Base-by-base conservation (phyloP, 2,797 vertebrate genomes). In the Ptychobarbus kaznakovi region DNA sequence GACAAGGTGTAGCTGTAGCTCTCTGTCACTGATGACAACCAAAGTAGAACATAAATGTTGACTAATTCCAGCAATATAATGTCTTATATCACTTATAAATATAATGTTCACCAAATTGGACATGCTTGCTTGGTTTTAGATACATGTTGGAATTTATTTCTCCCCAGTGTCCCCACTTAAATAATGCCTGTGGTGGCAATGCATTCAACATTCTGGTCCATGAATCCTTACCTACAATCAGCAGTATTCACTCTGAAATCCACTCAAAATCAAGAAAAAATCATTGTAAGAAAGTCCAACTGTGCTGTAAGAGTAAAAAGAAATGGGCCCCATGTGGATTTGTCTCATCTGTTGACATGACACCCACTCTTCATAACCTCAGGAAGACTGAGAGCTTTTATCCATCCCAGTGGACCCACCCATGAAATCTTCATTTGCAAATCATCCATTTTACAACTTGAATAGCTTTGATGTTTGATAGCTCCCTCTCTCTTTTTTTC, bases 401-500 rank as follows among this genome's bases (percentile, higher is more conserved):
- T 79, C 79, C 68, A 66, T 85, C 70, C 79, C 66, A 51, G 40
- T 49, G 73, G 86, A 66, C 80, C 79, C 70, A 83, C 87, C 80
- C 85, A 88, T 63, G 66, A 85, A 81, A 85, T 38, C 28, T 82
- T 86, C 22, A 81, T 88, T 88, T 87, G 74, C 69, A 86, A 84
- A 82, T 83, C 61, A 85, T 65, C 42, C 51, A 56, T 61, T 81
- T 78, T 86, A 75, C 84, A 65, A 53, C 86, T 86, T 87, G 49
- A 86, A 88, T 87, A 87, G 82, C 87, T 88, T 86, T 87, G 76
- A 88, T 88, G 85, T 87, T 81, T 58, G 56, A 81, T 87, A 44
- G 25, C 76, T 73, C 86, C 32, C 69, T 61, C 63, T 72, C 74
- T 3, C 74, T 3, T 68, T 65, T 56, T 44, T 70, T 58, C 25